These are phyloP conservation scores for Gandaritis pyraliata DNA, from an alignment of 2,888 invertebrate genomes.

Conservation along the genomic window DNA sequence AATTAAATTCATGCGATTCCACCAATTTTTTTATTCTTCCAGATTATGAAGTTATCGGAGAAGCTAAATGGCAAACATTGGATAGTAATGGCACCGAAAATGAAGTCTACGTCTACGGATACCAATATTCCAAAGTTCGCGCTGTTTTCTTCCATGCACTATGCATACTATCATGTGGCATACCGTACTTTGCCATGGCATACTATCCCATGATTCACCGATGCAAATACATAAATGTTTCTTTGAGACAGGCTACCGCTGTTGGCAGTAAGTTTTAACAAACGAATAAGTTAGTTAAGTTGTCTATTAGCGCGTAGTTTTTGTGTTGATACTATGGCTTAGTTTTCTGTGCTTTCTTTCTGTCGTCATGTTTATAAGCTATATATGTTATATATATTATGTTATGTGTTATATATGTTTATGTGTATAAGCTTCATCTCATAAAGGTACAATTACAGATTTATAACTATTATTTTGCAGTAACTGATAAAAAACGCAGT, in stretches of 20 bases:
- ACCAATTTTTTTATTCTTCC: slow-evolving; percentile 48
- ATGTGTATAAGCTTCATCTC: too few species aligned
- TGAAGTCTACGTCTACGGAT: slow-evolving; percentile 80
- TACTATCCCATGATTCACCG: slow-evolving; percentile 84
- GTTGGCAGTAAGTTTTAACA: slow-evolving; percentile 78
- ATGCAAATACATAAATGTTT: slow-evolving; percentile 82
- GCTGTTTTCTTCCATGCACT: slow-evolving; percentile 77
- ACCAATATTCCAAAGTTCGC: slow-evolving; percentile 72
- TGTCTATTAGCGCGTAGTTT: background rate
- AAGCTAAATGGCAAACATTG: slow-evolving; percentile 80
- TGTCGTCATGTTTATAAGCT: too few species aligned
- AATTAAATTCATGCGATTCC: too few species aligned
- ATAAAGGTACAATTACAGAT: too few species aligned
- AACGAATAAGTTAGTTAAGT: background rate
- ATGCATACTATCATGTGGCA: slow-evolving; percentile 78
- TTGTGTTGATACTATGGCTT: background rate
- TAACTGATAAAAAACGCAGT: slow-evolving; percentile 75
- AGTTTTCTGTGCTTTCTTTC: too few species aligned
- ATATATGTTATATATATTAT: too few species aligned
- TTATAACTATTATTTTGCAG: slow-evolving; percentile 55
- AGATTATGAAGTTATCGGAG: slow-evolving; percentile 84
- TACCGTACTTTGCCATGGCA: slow-evolving; percentile 83
- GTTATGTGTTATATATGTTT: too few species aligned
- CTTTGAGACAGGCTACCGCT: slow-evolving; percentile 81
- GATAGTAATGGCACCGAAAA: slow-evolving; percentile 78